Base-by-base conservation (phyloP, 2,888 invertebrate genomes). In the Quadroppia sp. region DNA sequence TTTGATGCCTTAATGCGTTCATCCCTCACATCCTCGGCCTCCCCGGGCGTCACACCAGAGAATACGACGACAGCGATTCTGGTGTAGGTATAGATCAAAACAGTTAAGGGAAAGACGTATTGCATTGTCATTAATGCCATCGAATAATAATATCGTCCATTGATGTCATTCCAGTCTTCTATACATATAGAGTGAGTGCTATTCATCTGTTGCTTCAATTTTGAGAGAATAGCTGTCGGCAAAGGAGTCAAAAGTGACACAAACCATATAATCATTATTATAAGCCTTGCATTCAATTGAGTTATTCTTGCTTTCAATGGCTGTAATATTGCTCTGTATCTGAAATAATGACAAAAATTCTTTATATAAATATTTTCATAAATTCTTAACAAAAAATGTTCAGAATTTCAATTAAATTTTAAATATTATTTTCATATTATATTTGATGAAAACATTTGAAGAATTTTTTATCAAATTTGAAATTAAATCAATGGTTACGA, bases 21-120 rank as follows among this genome's bases (percentile, higher is more conserved):
- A 83, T 94, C 94, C 61, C 94, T 85, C 7, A 86, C 87, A 76
- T 89, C 88, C 81, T 92, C 90, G 0, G 93, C 92, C 82, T 94
- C 94, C 0, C 94, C 94, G 0, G 94, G 93, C 7, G 91, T 89
- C 45, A 89, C 85, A 77, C 91, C 89, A 28, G 91, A 91, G 92
- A 93, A 93, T 61, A 94, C 91, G 17, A 90, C 89, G 69, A 90
- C 86, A 0, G 90, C 93, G 76, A 94, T 94, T 78, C 91, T 87
- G 1, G 89, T 88, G 81, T 94, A 94, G 0, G 94, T 92, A 81
- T 90, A 90, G 74, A 92, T 85, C 20, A 94, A 86, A 53, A 92
- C 91, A 30, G 86, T 82, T 76, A 93, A 85, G 0, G 94, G 94
- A 77, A 94, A 85, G 76, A 90, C 86, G 82, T 93, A 94, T 83